Conservation (phyloP, 2,113 vertebrate species). For the Chaetorhynchus papuensis region DNA sequence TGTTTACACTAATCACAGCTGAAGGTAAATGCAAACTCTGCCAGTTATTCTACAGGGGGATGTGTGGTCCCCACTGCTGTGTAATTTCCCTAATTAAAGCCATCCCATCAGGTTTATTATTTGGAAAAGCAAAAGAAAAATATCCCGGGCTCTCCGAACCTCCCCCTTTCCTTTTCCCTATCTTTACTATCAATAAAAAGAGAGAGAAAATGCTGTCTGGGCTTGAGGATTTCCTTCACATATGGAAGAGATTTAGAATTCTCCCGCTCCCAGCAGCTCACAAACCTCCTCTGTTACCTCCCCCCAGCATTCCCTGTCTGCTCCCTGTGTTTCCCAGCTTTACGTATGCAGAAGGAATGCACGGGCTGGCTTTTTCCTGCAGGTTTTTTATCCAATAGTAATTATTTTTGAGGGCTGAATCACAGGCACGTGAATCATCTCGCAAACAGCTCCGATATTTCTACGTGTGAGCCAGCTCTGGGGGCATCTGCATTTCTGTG, state of each 20-base stretch:
- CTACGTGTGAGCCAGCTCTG: not conserved
- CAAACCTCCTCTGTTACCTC: not conserved
- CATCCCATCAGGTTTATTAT: not conserved
- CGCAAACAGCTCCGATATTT: not conserved
- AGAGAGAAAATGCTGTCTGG: slow-evolving; percentile 47
- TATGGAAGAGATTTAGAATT: slow-evolving; percentile 58
- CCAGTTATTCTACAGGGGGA: not conserved
- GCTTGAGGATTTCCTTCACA: slow-evolving; percentile 65
- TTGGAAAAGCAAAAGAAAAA: not conserved
- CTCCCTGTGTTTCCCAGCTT: not conserved
- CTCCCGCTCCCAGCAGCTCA: slow-evolving; percentile 21
- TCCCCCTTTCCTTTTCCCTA: not conserved
- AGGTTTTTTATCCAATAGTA: not conserved
- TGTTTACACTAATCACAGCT: slow-evolving; percentile 1
- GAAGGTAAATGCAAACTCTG: not conserved
- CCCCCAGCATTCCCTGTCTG: not conserved
- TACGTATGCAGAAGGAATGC: not conserved
- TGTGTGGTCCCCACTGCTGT: not conserved
- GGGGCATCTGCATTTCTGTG: not conserved
- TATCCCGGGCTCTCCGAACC: not conserved
- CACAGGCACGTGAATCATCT: not conserved
- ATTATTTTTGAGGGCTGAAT: not conserved
- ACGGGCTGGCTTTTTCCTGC: not conserved
- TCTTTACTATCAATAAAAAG: slow-evolving; percentile 58
- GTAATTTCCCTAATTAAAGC: not conserved